phyloP scores from a whole-genome alignment of 2,797 vertebrate species.

The Neomorphus geoffroyi region DNA sequence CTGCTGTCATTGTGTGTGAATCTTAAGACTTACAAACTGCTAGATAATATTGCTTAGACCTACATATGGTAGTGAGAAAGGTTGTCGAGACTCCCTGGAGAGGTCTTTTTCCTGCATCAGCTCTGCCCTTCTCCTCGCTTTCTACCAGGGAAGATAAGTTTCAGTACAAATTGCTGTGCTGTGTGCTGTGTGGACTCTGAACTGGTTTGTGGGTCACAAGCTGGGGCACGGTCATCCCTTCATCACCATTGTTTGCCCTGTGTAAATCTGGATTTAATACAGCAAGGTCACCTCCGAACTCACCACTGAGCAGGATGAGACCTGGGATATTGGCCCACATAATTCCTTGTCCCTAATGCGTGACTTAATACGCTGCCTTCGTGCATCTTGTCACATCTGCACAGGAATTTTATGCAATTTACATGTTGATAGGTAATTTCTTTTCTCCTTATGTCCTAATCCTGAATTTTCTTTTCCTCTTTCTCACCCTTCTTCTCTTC shows the following conservation, averaged over 20 bases:
- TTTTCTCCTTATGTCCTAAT: neutral
- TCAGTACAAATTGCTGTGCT: neutral
- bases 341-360: neutral
- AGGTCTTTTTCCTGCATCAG: neutral
- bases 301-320: neutral
- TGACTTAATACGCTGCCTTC: neutral
- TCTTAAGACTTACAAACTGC: neutral
- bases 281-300: neutral
- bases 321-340: neutral
- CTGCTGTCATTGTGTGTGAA: neutral
- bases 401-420: neutral
- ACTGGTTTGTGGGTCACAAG: neutral
- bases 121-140: neutral
- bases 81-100: neutral
- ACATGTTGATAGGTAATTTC: neutral
- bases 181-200: neutral
- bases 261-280: neutral
- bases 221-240: neutral
- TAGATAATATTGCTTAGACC: neutral
- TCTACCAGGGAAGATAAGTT: neutral
- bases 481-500: neutral
- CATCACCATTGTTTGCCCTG: neutral
- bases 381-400: neutral
- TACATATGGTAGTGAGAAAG: neutral
- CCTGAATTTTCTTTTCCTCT: constrained; percentile 1